Percentiles rank a stretch among this genome's conserved stretches.
phyloP scores from a whole-genome alignment of 30 jellyfish, hydroid and myxozoan genomes.

The Catostylus mosaicus region DNA sequence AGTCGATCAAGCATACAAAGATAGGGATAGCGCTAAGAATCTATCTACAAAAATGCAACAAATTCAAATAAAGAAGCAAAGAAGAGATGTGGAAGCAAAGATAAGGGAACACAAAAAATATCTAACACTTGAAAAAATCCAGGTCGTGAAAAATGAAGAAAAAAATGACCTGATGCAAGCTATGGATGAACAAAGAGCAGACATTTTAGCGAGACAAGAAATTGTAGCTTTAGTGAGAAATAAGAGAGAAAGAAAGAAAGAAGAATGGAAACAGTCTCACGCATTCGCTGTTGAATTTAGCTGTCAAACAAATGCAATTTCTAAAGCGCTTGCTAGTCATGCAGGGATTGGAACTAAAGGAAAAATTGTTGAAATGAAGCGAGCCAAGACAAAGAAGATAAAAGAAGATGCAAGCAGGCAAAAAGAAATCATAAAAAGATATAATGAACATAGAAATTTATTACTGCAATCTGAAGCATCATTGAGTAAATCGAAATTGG shows the following conservation, averaged over 20 bases:
- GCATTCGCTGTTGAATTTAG: slow-evolving; percentile 56
- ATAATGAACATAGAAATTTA: slow-evolving; percentile 40
- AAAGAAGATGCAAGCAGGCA: slow-evolving; percentile 35
- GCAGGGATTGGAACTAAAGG: slow-evolving; percentile 11
- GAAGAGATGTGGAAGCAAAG: slow-evolving; percentile 6
- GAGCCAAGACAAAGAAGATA: not conserved
- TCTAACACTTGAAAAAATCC: not conserved
- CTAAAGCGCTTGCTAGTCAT: slow-evolving; percentile 62
- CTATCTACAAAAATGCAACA: slow-evolving; percentile 21
- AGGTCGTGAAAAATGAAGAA: not conserved
- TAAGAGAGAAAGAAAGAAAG: not conserved
- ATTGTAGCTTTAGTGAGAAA: slow-evolving; percentile 11
- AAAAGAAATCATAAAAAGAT: slow-evolving; percentile 52
- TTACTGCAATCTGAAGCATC: slow-evolving; percentile 57
- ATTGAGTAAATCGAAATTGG: slow-evolving; percentile 50
- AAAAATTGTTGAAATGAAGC: slow-evolving; percentile 6
- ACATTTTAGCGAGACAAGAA: slow-evolving; percentile 28
- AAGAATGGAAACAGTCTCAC: slow-evolving; percentile 3
- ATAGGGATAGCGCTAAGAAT: slow-evolving; percentile 69
- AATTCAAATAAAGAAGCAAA: slow-evolving; percentile 41
- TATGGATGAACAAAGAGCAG: slow-evolving; percentile 15
- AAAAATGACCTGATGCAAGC: not conserved
- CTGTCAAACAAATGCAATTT: slow-evolving; percentile 57
- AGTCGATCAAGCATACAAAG: slow-evolving; percentile 86
- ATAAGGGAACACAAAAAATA: slow-evolving; percentile 18